These are phyloP conservation scores for Drosophila histrio DNA, from an alignment of 2,888 invertebrate genomes.

Conservation along the genomic window DNA sequence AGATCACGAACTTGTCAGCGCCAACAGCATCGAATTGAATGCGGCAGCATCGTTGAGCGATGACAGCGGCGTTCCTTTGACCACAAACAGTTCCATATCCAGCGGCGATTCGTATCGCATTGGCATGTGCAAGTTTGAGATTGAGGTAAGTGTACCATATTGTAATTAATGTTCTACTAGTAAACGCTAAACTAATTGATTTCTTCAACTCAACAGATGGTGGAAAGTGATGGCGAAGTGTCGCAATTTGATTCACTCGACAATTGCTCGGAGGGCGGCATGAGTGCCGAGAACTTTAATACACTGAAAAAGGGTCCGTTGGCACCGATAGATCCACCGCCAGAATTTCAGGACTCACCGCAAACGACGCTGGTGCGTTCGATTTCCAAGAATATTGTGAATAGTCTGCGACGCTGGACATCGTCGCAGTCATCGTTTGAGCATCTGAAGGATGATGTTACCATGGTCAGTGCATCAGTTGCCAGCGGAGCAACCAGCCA, in stretches of 20 bases:
- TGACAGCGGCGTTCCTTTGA: conserved; percentile 84
- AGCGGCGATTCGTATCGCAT: conserved; percentile 84
- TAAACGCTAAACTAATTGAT: no score
- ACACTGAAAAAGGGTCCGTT: conserved; percentile 92
- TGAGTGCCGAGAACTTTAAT: conserved; percentile 92
- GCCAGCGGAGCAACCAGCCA: conserved; percentile 32
- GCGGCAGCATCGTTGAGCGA: conserved; percentile 84
- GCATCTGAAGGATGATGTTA: conserved; percentile 74
- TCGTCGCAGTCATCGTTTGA: conserved; percentile 83
- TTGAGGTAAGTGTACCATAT: conserved; percentile 74
- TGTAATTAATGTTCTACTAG: no score
- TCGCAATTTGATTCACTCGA: conserved; percentile 92
- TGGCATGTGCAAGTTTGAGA: conserved; percentile 84
- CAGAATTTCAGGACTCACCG: conserved; percentile 89
- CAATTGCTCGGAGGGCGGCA: conserved; percentile 89
- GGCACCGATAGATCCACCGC: conserved; percentile 91
- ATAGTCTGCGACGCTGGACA: conserved; percentile 81
- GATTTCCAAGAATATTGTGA: conserved; percentile 80
- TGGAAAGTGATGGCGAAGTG: conserved; percentile 93
- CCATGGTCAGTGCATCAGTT: conserved; percentile 44
- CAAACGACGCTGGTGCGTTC: conserved; percentile 83
- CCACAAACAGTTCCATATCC: conserved; percentile 84
- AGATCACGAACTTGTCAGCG: conserved; percentile 82
- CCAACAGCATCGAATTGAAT: conserved; percentile 84
- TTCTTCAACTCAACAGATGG: no score